phyloP scores from a whole-genome alignment of 1,140 invertebrate species.

The Dendroctonus valens region DNA sequence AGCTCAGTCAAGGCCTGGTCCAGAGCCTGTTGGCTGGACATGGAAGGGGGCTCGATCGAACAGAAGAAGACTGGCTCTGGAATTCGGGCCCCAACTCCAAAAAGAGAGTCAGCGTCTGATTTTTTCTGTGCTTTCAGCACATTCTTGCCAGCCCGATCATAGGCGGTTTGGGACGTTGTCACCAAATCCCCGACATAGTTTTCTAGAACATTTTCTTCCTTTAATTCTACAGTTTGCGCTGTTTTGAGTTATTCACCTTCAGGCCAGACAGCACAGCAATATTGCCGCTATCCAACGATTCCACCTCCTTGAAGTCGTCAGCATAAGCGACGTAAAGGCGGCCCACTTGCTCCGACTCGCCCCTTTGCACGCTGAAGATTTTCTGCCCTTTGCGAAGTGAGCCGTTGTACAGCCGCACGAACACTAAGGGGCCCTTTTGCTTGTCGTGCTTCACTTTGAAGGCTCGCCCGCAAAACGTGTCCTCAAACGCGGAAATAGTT shows the following conservation, averaged over 20 bases:
- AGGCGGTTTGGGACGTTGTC: slow-evolving; percentile 59
- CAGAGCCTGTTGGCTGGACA: slow-evolving; percentile 70
- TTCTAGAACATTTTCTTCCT: slow-evolving; percentile 28
- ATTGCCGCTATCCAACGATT: slow-evolving; percentile 70
- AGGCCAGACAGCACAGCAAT: slow-evolving; percentile 88
- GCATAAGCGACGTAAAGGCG: slow-evolving; percentile 78
- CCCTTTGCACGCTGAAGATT: slow-evolving; percentile 73
- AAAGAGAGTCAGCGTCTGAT: slow-evolving; percentile 44
- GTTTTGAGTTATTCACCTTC: slow-evolving; percentile 57
- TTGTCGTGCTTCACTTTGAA: slow-evolving; percentile 94
- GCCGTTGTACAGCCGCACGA: slow-evolving; percentile 85
- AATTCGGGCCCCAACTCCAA: slow-evolving; percentile 52
- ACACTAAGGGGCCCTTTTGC: slow-evolving; percentile 82
- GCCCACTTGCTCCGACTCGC: slow-evolving; percentile 67
- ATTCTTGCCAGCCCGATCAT: slow-evolving; percentile 57
- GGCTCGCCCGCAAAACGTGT: slow-evolving; percentile 74
- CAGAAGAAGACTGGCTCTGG: slow-evolving; percentile 97
- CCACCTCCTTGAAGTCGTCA: slow-evolving; percentile 76
- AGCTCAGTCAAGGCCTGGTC: slow-evolving; percentile 84
- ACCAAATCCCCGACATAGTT: slow-evolving; percentile 87
- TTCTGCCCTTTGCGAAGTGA: slow-evolving; percentile 70
- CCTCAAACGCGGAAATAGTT: slow-evolving; percentile 59
- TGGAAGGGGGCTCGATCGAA: slow-evolving; percentile 89
- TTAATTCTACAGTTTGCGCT: background rate
- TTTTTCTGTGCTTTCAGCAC: slow-evolving; percentile 51